These are phyloP conservation scores for Luperina testacea DNA, from an alignment of 2,888 invertebrate genomes.

Conservation along the genomic window DNA sequence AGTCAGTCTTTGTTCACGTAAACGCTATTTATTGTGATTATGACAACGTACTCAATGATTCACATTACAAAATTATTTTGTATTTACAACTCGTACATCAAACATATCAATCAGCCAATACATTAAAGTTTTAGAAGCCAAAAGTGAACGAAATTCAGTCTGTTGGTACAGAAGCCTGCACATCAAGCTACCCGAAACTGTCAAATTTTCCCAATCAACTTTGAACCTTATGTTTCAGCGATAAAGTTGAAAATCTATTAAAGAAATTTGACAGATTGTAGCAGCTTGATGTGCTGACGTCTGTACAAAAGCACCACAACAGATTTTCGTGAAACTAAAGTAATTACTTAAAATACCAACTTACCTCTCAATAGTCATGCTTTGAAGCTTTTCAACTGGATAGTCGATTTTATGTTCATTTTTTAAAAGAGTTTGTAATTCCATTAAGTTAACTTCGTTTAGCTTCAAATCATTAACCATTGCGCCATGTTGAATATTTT, in stretches of 20 bases:
- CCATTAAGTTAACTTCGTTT: constrained; percentile 68
- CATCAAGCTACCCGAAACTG: too few species aligned
- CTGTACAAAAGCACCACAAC: neutral
- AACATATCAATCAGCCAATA: constrained; percentile 4
- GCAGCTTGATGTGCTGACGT: too few species aligned
- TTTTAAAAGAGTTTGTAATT: constrained; percentile 68
- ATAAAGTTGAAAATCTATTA: too few species aligned
- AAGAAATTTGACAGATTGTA: too few species aligned
- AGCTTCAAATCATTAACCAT: constrained; percentile 57
- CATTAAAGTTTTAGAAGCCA: neutral
- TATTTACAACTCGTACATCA: neutral
- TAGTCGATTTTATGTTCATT: constrained; percentile 62
- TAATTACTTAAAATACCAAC: constrained; percentile 39
- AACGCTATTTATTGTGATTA: too few species aligned
- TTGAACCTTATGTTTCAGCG: too few species aligned
- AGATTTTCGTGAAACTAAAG: constrained; percentile 2
- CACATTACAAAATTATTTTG: neutral
- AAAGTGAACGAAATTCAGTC: neutral
- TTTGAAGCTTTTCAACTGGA: constrained; percentile 63
- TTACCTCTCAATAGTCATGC: constrained; percentile 69
- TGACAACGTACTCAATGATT: neutral
- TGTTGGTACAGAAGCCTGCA: neutral
- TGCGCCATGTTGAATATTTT: constrained; percentile 58
- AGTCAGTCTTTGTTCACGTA: neutral
- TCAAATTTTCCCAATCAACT: too few species aligned